Conservation (phyloP, 2,797 vertebrate genomes). For the Echeneis naucrates region DNA sequence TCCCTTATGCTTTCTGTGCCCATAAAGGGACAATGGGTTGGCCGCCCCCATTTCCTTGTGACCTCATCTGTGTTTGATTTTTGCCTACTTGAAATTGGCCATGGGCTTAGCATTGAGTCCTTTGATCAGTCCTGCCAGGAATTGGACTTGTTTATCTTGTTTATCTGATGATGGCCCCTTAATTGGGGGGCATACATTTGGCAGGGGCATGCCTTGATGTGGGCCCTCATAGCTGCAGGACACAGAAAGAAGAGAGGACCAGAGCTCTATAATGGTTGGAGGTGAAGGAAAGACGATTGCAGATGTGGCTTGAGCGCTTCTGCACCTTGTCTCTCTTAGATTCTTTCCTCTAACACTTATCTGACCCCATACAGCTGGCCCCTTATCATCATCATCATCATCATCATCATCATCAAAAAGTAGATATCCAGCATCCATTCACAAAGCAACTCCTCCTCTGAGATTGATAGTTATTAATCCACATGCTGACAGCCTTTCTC, state of each 20-base stretch:
- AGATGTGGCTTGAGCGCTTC: conserved; percentile 80
- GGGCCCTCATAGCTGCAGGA: conserved; percentile 78
- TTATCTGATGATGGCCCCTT: conserved; percentile 85
- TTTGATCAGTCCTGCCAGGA: conserved; percentile 85
- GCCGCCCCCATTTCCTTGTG: conserved; percentile 66
- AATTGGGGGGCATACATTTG: conserved; percentile 78
- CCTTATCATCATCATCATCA: conserved; percentile 56
- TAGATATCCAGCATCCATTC: conserved; percentile 34
- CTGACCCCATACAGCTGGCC: conserved; percentile 72
- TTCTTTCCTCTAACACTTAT: conserved; percentile 72
- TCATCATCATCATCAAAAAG: conserved; percentile 56
- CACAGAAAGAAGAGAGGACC: conserved; percentile 69
- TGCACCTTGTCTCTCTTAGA: conserved; percentile 72
- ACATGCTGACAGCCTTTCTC: conserved; percentile 34
- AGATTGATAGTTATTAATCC: conserved; percentile 62
- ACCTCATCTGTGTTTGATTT: conserved; percentile 85
- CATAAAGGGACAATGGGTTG: conserved; percentile 69
- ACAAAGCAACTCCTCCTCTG: conserved; percentile 13
- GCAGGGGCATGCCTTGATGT: conserved; percentile 81
- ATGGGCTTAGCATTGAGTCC: conserved; percentile 77
- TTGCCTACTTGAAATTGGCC: conserved; percentile 81
- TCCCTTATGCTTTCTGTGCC: conserved; percentile 59
- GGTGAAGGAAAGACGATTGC: conserved; percentile 82
- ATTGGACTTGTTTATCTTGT: conserved; percentile 86
- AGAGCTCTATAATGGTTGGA: conserved; percentile 73